phyloP scores from a whole-genome alignment of 2,113 vertebrate genomes.

The Myotis yumanensis region DNA sequence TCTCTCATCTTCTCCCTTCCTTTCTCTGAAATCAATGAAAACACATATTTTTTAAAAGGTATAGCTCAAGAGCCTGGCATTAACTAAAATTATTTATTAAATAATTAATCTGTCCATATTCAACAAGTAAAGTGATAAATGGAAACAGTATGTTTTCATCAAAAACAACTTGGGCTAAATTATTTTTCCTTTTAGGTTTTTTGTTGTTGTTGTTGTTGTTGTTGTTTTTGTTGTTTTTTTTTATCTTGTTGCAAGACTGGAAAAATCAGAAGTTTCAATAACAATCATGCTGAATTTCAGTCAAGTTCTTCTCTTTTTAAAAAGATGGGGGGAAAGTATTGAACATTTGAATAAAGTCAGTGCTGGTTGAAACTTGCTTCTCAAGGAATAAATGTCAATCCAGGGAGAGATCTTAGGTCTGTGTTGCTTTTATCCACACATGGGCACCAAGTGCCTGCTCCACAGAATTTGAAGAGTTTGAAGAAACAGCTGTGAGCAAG shows the following conservation, averaged over 20 bases:
- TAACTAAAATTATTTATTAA: slow-evolving; percentile 19
- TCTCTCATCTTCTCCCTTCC: no score
- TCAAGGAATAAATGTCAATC: neutral
- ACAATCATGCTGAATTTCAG: neutral
- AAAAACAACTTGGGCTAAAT: neutral
- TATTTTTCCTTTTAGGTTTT: neutral
- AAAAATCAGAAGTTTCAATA: neutral
- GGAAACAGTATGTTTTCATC: neutral
- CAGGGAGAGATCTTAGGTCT: neutral
- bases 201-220: no score
- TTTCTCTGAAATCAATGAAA: no score
- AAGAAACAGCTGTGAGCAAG: neutral
- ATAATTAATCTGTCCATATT: neutral
- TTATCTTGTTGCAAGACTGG: neutral
- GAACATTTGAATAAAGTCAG: neutral
- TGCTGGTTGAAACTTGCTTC: neutral
- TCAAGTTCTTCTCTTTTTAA: neutral
- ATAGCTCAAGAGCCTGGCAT: neutral
- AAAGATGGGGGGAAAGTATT: neutral
- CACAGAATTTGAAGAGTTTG: neutral
- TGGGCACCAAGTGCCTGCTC: neutral
- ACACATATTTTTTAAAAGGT: neutral
- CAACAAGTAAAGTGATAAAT: neutral
- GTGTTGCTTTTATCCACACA: neutral
- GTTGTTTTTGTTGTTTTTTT: no score